phyloP scores from a whole-genome alignment of 2,797 vertebrate species.

The Vespertilio murinus region DNA sequence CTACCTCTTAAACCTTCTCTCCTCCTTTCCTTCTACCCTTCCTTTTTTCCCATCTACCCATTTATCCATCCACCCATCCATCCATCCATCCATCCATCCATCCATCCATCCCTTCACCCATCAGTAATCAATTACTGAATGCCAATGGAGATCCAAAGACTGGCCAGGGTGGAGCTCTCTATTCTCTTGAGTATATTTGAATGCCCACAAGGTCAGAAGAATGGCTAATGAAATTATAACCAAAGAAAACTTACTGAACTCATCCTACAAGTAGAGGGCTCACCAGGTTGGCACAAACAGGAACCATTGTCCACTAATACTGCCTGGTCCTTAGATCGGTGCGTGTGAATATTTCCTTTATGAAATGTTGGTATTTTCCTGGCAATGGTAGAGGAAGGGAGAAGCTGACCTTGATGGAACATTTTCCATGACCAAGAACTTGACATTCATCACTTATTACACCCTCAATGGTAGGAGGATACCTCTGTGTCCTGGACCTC shows the following conservation, averaged over 20 bases:
- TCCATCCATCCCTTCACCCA: background rate
- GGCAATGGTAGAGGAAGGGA: background rate
- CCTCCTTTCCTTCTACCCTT: background rate
- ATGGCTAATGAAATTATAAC: background rate
- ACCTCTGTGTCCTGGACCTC: background rate
- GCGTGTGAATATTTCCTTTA: background rate
- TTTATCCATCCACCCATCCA: background rate
- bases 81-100: too few species aligned
- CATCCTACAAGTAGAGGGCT: background rate
- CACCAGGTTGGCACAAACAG: background rate
- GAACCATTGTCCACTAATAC: background rate
- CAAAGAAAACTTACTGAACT: background rate
- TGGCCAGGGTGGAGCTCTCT: background rate
- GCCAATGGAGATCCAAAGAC: background rate
- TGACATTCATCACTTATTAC: background rate
- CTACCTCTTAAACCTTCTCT: background rate
- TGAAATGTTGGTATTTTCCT: background rate
- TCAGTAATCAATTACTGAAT: background rate
- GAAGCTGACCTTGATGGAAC: background rate
- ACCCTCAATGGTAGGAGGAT: background rate
- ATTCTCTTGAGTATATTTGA: background rate
- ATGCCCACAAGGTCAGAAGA: background rate
- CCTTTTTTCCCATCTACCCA: rapidly evolving
- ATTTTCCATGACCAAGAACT: background rate
- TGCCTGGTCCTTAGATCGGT: background rate